Conservation (phyloP, 2,113 vertebrate species). For the Scomber colias region DNA sequence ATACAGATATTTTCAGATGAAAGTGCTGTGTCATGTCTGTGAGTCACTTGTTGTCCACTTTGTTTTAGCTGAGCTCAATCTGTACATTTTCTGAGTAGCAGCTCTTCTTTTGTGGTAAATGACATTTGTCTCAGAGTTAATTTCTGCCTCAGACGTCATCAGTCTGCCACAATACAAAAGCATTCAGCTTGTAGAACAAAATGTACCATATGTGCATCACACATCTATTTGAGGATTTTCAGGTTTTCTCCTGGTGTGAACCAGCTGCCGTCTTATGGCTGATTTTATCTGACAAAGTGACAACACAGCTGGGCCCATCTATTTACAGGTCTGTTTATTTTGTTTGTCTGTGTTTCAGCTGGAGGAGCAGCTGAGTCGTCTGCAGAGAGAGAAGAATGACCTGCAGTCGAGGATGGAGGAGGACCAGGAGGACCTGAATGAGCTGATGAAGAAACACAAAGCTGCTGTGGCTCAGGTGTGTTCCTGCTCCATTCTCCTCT, state of each 20-base stretch:
- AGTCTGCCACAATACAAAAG: not conserved
- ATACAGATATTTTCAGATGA: not conserved
- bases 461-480: conserved; percentile 93
- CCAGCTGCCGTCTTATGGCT: not conserved
- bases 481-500: not conserved
- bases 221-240: no score
- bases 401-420: conserved; percentile 96
- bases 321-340: not conserved
- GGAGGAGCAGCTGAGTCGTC: conserved; percentile 96
- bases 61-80: not conserved
- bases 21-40: no score
- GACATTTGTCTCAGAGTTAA: no score
- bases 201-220: not conserved
- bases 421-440: conserved; percentile 98
- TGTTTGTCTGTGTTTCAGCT: conserved; percentile 81
- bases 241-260: not conserved
- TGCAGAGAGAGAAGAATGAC: conserved; percentile 97
- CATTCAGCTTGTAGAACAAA: no score
- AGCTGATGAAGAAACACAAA: conserved; percentile 99
- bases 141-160: not conserved
- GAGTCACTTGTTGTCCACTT: not conserved
- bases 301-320: not conserved
- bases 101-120: no score
- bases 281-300: not conserved
- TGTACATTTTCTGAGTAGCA: not conserved